These are phyloP conservation scores for Schizotus pectinicornis DNA, from an alignment of 2,888 invertebrate genomes.

Conservation along the genomic window DNA sequence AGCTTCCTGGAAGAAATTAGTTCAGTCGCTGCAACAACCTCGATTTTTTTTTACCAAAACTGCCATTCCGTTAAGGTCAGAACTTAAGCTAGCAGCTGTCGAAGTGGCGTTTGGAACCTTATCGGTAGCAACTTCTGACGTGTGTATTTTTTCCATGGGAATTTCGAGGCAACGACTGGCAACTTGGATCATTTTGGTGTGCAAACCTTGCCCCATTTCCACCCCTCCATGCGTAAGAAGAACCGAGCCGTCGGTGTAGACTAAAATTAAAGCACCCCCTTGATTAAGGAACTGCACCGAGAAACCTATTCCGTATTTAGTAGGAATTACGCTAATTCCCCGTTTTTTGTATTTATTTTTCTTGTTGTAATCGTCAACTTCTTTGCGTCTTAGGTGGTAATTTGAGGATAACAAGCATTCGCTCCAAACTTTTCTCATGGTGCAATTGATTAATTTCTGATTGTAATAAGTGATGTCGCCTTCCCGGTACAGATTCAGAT, in stretches of 20 bases:
- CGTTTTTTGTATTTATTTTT: constrained; percentile 75
- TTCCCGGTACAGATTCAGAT: constrained; percentile 80
- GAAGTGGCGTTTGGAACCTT: constrained; percentile 91
- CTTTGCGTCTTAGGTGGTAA: constrained; percentile 64
- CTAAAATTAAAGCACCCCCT: constrained; percentile 83
- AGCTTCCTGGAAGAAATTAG: constrained; percentile 62
- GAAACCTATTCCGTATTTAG: constrained; percentile 86
- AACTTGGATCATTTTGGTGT: constrained; percentile 95
- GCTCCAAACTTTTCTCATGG: constrained; percentile 75
- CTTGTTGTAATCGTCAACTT: constrained; percentile 74
- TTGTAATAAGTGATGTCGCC: constrained; percentile 81
- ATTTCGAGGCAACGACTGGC: constrained; percentile 77
- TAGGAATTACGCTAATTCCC: constrained; percentile 81
- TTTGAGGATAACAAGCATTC: constrained; percentile 76
- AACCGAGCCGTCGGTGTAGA: constrained; percentile 90
- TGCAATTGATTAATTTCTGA: constrained; percentile 76
- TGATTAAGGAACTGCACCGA: constrained; percentile 80
- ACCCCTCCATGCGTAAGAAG: constrained; percentile 90
- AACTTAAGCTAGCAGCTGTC: constrained; percentile 87
- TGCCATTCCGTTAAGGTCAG: constrained; percentile 93
- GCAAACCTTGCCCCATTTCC: constrained; percentile 97
- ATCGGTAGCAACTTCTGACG: constrained; percentile 84
- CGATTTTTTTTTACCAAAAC: constrained; percentile 60
- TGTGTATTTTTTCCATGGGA: constrained; percentile 75
- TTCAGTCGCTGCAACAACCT: not conserved